phyloP scores from a whole-genome alignment of 1,140 invertebrate species.

The Neodiprion lecontei region DNA sequence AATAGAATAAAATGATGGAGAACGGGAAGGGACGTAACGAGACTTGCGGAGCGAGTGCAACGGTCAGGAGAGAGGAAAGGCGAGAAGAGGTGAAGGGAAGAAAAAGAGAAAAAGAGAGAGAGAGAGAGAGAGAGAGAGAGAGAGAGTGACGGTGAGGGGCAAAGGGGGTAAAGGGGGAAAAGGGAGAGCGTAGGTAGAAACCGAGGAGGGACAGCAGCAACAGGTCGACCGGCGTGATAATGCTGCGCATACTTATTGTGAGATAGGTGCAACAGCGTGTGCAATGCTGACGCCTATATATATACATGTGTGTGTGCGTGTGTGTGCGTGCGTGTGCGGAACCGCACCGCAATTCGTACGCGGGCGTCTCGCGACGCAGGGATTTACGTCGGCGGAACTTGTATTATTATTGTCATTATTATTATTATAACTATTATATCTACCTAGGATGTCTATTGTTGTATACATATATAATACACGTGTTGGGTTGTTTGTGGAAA shows the following conservation, averaged over 20 bases:
- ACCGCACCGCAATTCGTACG: background rate
- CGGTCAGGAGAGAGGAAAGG: slow-evolving; percentile 24
- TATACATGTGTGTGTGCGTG: background rate
- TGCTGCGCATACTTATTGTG: too few species aligned
- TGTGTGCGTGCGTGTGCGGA: too few species aligned
- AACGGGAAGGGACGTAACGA: background rate
- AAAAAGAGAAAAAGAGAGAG: slow-evolving; percentile 6
- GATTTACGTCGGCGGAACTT: background rate
- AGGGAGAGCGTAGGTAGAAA: background rate
- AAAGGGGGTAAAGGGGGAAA: slow-evolving; percentile 14
- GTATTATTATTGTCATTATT: background rate
- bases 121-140: slow-evolving; percentile 14
- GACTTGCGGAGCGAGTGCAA: background rate
- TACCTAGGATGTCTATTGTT: background rate
- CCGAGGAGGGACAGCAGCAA: background rate
- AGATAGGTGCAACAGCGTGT: background rate
- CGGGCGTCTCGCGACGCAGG: background rate
- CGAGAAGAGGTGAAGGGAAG: slow-evolving; percentile 19
- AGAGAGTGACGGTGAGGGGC: background rate
- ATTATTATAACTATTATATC: background rate
- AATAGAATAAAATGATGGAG: background rate
- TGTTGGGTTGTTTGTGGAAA: too few species aligned
- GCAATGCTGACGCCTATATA: background rate
- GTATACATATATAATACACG: too few species aligned
- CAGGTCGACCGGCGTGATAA: background rate